Base-by-base conservation (phyloP, 1,140 invertebrate species). In the Telenomus remus region DNA sequence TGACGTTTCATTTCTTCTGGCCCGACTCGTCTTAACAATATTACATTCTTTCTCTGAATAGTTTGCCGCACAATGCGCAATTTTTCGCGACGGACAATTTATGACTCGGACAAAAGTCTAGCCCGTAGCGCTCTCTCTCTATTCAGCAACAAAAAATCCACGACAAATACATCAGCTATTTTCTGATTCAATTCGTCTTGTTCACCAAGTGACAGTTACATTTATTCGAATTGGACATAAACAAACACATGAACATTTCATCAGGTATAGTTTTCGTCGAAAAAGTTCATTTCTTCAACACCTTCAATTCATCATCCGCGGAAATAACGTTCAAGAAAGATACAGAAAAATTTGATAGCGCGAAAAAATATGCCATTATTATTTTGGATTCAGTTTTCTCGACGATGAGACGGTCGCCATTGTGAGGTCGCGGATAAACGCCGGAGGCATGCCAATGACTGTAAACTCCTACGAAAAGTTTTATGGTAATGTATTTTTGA, bases 41-140 rank as follows among this genome's bases (percentile, higher is more conserved):
- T 48, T 47, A 50, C 33, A 43, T 50, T 60, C 37, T 60, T 60
- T 50, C 56, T 39, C n/a, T 37, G 27, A 37, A 48, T 48, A 39
- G 44, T 48, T 37, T 44, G 34, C 12, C 37, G 13, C 16, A 59
- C 55, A 59, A 59, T 59, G 11, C 46, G 55, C 47, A 48, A 59
- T 59, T 59, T 48, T 59, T 44, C n/a, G 19, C 27, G 44, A 37
- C 57, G 47, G 3, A 50, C 47, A 50, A 60, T 60, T 60, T 60
- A 60, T 50, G 33, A 50, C 57, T 35, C 57, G 37, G 27, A 50
- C 37, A 50, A 60, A 60, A 49, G 57, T 60, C 46, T 60, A 27
- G 19, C 35, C 19, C 15, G 44, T 60, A 42, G 13, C 3, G 27
- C 27, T 8, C 7, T 13, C 15, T 60, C 11, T 42, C 8, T 7